These are phyloP conservation scores for Ophion ellenae DNA, from an alignment of 2,888 invertebrate species.

Conservation along the genomic window DNA sequence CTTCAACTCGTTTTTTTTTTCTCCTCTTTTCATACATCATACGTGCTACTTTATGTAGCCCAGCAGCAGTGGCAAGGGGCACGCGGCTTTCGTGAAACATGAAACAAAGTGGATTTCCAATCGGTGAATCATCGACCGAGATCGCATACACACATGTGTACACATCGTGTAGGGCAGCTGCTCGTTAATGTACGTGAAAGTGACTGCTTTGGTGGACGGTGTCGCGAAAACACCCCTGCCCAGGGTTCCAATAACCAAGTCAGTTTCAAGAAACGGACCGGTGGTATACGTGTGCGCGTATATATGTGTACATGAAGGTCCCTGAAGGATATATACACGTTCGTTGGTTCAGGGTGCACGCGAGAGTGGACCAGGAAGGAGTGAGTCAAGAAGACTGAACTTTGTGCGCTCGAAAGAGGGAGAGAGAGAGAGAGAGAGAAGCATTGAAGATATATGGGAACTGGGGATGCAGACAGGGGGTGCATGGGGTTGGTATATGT, in stretches of 20 bases:
- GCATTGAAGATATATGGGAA: conserved; percentile 50
- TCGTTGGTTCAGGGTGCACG: conserved; percentile 42
- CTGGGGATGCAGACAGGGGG: conserved; percentile 35
- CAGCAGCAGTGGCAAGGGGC: not conserved
- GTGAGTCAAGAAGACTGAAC: conserved; percentile 51
- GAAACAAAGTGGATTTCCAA: conserved; percentile 79
- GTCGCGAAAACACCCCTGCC: not conserved
- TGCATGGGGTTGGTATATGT: conserved; percentile 1
- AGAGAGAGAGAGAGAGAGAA: conserved; percentile 3
- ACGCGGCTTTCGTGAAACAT: conserved; percentile 17
- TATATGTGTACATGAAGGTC: conserved; percentile 10
- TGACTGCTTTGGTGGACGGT: conserved; percentile 14
- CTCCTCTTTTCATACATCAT: not conserved
- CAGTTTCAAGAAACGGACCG: conserved; percentile 19
- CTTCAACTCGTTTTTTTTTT: conserved; percentile 12
- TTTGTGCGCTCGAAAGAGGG: conserved; percentile 27
- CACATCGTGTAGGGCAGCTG: not conserved
- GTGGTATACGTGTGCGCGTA: not conserved
- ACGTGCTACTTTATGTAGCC: conserved; percentile 30
- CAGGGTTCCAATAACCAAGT: not conserved
- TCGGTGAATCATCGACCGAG: conserved; percentile 77
- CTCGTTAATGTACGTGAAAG: conserved; percentile 19
- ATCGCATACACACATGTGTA: conserved; percentile 44
- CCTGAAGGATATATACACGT: conserved; percentile 16
- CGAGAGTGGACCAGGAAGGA: conserved; percentile 29